Percentiles rank a stretch among this genome's conserved stretches.
These are phyloP conservation scores for Cecropterus lyciades DNA, from an alignment of 1,140 invertebrate species.

Conservation along the genomic window DNA sequence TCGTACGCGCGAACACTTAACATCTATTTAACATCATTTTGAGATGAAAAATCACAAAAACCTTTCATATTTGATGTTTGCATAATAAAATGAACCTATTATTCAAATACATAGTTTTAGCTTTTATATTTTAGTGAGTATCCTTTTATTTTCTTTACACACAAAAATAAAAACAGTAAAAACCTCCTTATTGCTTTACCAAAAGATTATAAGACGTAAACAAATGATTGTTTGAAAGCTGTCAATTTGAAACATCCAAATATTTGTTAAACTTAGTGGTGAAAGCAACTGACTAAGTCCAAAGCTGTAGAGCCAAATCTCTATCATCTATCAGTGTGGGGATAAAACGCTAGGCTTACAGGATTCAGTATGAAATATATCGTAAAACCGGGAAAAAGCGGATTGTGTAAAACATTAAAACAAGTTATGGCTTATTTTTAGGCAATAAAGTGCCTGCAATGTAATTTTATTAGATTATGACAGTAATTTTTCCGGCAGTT, in stretches of 20 bases:
- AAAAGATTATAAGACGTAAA: neutral
- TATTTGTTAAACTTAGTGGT: slow-evolving; percentile 12
- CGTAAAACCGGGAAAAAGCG: slow-evolving; percentile 23
- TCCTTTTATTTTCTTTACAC: too few relatives aligned
- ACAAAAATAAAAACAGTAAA: too few relatives aligned
- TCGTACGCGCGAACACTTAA: too few relatives aligned
- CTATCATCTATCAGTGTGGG: slow-evolving; percentile 20
- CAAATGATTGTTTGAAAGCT: neutral
- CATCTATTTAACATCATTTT: too few relatives aligned
- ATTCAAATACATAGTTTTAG: too few relatives aligned
- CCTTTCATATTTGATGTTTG: too few relatives aligned
- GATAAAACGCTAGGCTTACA: slow-evolving; percentile 30
- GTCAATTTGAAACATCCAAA: neutral
- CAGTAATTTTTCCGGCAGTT: too few relatives aligned
- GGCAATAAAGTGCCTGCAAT: neutral
- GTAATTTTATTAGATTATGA: too few relatives aligned
- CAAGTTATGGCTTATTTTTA: slow-evolving; percentile 17
- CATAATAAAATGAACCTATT: too few relatives aligned
- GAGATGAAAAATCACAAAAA: too few relatives aligned
- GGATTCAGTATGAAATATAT: slow-evolving; percentile 31
- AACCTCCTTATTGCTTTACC: too few relatives aligned
- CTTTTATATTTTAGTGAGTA: too few relatives aligned
- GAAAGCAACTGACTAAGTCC: slow-evolving; percentile 19
- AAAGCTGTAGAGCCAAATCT: slow-evolving; percentile 23
- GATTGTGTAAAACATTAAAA: slow-evolving; percentile 29